Evolutionary conservation across 2,113 vertebrate genomes (phyloP), one percentile per base, ranked within the genome.

Genomic region (Centropristis striata): DNA sequence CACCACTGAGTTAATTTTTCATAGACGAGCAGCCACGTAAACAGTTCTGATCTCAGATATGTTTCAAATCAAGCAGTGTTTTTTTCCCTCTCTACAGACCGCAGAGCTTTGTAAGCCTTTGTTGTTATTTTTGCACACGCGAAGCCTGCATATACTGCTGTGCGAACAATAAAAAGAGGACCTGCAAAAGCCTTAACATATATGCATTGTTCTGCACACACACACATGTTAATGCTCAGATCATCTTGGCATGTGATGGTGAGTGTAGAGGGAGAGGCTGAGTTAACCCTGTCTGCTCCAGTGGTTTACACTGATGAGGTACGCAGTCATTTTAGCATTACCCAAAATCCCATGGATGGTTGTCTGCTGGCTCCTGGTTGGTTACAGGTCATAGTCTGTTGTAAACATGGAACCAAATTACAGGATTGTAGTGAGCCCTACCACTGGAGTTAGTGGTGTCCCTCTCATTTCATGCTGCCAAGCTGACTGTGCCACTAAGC

Each of bases 391-490:
- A 90, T 58, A 75, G 75, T 71, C 70, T 83, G 84, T 81, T 84
- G 85, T 93, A 92, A 92, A 94, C 86, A 90, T 79, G 64, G 53
- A 70, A 79, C 88, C 64, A 91, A 92, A 95, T 93, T 90, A 93
- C 68, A 92, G 82, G 87, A 87, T 72, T 84, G 79, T 81, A 78
- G 83, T 84, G 74, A 79, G 71, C 76, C 60, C 66, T 72, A 25
- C 85, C 77, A 61, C 72, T 88, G 70, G 63, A 83, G 69, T 90
- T 87, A 85, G 85, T 66, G 90, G 86, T 88, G 87, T 75, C 80
- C 75, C 86, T 91, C 80, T 90, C 58, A 88, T 89, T 90, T 92
- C 71, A 68, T 75, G 79, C 84, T 90, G 88, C 85, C 87, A 87
- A 78, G 85, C 65, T 79, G 87, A 86, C 86, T 84, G 77, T 92